Evolutionary conservation across 2,113 vertebrate genomes (phyloP).

Genomic region (Hemicordylus capensis): DNA sequence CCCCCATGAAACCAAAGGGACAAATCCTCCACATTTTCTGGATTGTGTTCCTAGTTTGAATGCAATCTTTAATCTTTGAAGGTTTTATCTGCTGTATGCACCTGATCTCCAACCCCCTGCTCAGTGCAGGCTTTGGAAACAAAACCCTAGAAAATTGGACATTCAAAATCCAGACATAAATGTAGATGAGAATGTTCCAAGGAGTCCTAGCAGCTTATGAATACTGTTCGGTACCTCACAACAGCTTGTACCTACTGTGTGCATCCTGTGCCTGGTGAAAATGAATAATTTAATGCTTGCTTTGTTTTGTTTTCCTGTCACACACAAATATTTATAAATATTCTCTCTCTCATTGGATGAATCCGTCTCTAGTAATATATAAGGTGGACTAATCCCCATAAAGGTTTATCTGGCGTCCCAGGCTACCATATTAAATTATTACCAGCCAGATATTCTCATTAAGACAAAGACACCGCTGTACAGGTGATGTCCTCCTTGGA

Average conservation of each 20-base stretch:
- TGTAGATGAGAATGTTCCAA: background rate
- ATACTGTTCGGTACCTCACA: background rate
- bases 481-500: background rate
- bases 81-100: too few species aligned
- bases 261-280: background rate
- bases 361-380: background rate
- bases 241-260: background rate
- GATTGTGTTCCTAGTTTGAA: background rate
- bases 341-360: constrained; percentile 21
- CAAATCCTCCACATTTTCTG: background rate
- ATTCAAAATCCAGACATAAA: background rate
- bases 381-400: constrained; percentile 7
- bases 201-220: background rate
- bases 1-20: background rate
- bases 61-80: background rate
- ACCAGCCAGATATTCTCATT: constrained; percentile 17
- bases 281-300: constrained; percentile 2
- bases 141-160: background rate
- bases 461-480: background rate
- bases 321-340: constrained; percentile 24
- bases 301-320: background rate
- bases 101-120: too few species aligned
- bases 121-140: too few species aligned
- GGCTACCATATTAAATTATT: constrained; percentile 15
- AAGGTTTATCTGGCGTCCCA: constrained; percentile 1